Evolutionary conservation across 2,113 vertebrate genomes (phyloP), one percentile per base, ranked within the genome.

Genomic region (Pelecanoides urinatrix): DNA sequence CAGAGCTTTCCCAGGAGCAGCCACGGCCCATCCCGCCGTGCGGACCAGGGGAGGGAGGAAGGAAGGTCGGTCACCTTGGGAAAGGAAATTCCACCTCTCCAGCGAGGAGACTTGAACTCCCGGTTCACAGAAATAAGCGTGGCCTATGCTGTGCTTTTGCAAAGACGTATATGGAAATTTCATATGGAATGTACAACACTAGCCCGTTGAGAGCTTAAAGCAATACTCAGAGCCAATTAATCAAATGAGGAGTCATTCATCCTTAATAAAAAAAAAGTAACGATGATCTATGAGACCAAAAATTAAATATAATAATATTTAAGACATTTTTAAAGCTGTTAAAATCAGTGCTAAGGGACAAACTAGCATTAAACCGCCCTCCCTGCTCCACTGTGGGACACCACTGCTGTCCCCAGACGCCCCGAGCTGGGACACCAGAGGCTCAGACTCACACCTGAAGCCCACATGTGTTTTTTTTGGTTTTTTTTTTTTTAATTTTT

Each of bases 1-100:
- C 1, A 45, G 45, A 85, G 22, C 30, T 44, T 38, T 74, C 62
- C 66, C 75, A 16, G 58, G 20, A 81, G 50, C 65, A 53, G 59
- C 56, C 40, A 1, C 1, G 5, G 73, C 38, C 52, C 50, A 9
- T 67, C 50, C 86, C 7, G 2, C 9, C 10, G 0, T 11, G 36
- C 9, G 0, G 1, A 16, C 19, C 52, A 40, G 47, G 12, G 49
- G 26, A 77, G 68, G 36, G 30, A 84, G 72, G 44, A 76, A 90
- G 56, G 66, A 86, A 86, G 61, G 72, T 74, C 10, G 8, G 18
- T 25, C 5, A 7, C 66, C 40, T 58, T 11, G 50, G 42, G 90
- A 94, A 55, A 66, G 88, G 71, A 86, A 97, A 92, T 82, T 72
- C 73, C 30, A 87, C 55, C 42, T 75, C 55, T 70, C 58, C 67